Percentiles rank a stretch among this genome's conserved stretches.
These are phyloP conservation scores for Andrena hattorfiana DNA, from an alignment of 2,888 invertebrate genomes.

Conservation along the genomic window DNA sequence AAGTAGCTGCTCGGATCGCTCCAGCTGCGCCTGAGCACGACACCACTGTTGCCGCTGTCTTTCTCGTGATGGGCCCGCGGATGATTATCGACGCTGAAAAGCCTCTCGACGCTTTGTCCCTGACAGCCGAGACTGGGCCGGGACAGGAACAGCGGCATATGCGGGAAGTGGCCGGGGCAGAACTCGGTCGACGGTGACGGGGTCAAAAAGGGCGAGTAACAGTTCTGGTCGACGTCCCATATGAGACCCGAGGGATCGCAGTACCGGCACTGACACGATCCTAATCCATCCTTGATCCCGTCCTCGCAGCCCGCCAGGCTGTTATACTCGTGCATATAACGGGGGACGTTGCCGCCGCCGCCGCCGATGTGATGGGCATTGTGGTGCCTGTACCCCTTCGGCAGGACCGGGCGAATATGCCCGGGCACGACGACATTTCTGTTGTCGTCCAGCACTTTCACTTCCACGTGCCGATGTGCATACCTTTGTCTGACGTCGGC, in stretches of 20 bases:
- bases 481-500: constrained; percentile 80
- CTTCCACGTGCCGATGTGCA: constrained; percentile 84
- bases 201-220: constrained; percentile 86
- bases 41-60: constrained; percentile 63
- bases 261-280: constrained; percentile 90
- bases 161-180: constrained; percentile 61
- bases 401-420: constrained; percentile 65
- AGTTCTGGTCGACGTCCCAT: constrained; percentile 90
- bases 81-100: constrained; percentile 84
- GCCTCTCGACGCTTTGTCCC: constrained; percentile 68
- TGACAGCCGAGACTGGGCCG: constrained; percentile 67
- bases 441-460: constrained; percentile 86
- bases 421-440: constrained; percentile 78
- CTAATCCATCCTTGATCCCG: constrained; percentile 72
- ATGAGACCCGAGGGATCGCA: constrained; percentile 91
- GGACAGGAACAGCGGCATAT: constrained; percentile 66
- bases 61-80: constrained; percentile 76
- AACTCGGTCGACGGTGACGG: constrained; percentile 77
- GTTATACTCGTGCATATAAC: constrained; percentile 67
- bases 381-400: constrained; percentile 58
- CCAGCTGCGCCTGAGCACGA: constrained; percentile 87
- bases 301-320: constrained; percentile 73
- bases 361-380: constrained; percentile 63
- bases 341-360: constrained; percentile 62
- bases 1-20: constrained; percentile 87